Evolutionary conservation across 2,888 invertebrate genomes (phyloP).

Genomic region (Craniophora ligustri): DNA sequence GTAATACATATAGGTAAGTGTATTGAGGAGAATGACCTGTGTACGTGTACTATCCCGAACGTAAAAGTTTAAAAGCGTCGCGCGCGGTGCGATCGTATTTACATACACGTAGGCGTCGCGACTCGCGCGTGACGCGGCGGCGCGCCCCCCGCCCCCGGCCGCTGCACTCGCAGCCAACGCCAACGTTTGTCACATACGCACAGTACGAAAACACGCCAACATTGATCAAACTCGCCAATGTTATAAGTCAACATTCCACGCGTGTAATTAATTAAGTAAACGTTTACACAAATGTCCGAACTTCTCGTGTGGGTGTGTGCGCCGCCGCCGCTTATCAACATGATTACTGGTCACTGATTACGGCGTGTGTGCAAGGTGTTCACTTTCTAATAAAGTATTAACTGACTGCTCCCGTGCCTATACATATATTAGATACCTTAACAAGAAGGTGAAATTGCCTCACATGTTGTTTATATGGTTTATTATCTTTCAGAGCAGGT

Average conservation of each 20-base stretch:
- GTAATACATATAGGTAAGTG: background rate
- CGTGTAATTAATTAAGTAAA: constrained; percentile 20
- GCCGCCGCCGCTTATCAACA: background rate
- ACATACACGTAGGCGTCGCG: background rate
- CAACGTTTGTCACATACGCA: constrained; percentile 14
- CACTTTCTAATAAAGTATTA: background rate
- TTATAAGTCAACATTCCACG: constrained; percentile 15
- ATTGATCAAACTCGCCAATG: constrained; percentile 10
- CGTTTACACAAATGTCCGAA: background rate
- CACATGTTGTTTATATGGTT: no score
- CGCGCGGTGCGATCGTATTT: background rate
- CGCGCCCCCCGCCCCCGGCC: constrained; percentile 42
- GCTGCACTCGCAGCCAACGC: constrained; percentile 14
- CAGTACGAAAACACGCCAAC: background rate
- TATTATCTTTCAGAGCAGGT: no score
- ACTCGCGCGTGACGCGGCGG: constrained; percentile 32
- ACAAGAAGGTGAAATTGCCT: no score
- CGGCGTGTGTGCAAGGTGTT: background rate
- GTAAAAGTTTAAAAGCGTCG: background rate
- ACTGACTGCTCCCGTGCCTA: no score
- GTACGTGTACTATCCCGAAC: background rate
- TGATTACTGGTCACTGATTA: background rate
- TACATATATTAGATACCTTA: no score
- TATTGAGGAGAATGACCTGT: background rate
- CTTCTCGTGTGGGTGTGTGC: background rate